Evolutionary conservation across 1,140 invertebrate species (phyloP), one percentile per base, ranked within the genome.

Genomic region (Arion vulgaris): DNA sequence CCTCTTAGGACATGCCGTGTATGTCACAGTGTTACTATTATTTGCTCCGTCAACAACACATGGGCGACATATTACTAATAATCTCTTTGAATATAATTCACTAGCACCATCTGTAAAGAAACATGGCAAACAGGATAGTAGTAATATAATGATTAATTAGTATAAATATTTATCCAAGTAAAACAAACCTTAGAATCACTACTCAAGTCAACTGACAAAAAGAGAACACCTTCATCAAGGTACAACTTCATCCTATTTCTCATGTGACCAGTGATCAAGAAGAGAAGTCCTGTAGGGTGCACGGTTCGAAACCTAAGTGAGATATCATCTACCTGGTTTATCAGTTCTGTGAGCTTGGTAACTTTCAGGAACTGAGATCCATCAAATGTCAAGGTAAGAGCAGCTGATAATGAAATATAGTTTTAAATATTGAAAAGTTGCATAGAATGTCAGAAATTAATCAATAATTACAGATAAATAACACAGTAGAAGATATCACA

Each of bases 291-390:
- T 84, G 87, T 93, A 0, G 96, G 95, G 87, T 95, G 94, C 17
- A 94, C 95, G 5, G 97, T 99, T 85, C 95, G 95, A 92, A 99
- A 98, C 49, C 97, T 94, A 28, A 99, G 92, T 38, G 95, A 94
- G 49, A 99, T 94, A 90, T 98, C 97, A 92, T 99, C 98, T 0
- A 96, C 97, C 92, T 99, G 97, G 0, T 96, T 98, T 80, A 94
- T 94, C 78, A 95, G 95, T 80, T 96, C 96, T 39, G 96, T 94
- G 1, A 96, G 95, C 91, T 98, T 93, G 26, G 95, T 94, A 23
- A 97, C 94, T 36, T 95, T 95, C 91, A 97, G 94, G 87, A 97
- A 96, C 90, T 98, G 96, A 26, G 95, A 95, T n/a, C 97, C 97
- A 90, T 98, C 97, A 88, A 98, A 75, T 15, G 41, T 49, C 17